phyloP scores from a whole-genome alignment of 2,797 vertebrate species.

The Sebastolobus altivelis region DNA sequence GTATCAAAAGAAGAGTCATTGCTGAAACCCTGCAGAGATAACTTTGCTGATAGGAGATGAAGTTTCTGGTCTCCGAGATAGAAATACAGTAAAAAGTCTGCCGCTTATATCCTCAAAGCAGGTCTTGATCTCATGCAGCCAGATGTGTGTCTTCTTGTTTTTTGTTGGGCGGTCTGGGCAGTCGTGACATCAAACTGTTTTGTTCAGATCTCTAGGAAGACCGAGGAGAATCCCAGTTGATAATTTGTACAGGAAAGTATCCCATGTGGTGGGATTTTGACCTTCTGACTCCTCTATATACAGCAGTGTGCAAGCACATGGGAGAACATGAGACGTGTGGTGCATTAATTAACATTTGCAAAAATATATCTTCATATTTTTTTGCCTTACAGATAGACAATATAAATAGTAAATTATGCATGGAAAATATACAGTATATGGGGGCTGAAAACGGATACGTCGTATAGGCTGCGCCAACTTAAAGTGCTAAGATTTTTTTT shows the following conservation, averaged over 20 bases:
- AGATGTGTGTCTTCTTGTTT: constrained; percentile 25
- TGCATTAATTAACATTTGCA: constrained; percentile 65
- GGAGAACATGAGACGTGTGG: constrained; percentile 50
- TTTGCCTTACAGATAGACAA: constrained; percentile 72
- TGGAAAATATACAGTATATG: constrained; percentile 59
- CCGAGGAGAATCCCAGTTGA: constrained; percentile 58
- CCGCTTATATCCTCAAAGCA: constrained; percentile 15
- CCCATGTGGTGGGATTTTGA: constrained; percentile 37
- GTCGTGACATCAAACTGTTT: constrained; percentile 72
- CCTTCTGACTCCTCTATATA: constrained; percentile 36
- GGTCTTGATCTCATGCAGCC: constrained; percentile 46
- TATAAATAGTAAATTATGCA: constrained; percentile 76
- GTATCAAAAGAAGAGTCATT: constrained; percentile 65
- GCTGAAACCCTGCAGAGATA: constrained; percentile 68
- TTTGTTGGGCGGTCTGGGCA: constrained; percentile 74
- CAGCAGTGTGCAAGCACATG: constrained; percentile 62
- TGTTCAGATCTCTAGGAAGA: constrained; percentile 66
- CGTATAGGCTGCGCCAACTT: constrained; percentile 70
- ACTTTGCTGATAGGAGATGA: constrained; percentile 45
- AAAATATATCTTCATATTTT: constrained; percentile 79
- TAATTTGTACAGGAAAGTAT: constrained; percentile 57
- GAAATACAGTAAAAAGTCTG: constrained; percentile 51
- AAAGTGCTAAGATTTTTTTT: constrained; percentile 78
- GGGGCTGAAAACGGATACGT: constrained; percentile 60
- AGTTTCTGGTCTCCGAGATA: constrained; percentile 35